A percentile compares a stretch with the other conserved stretches of the same genome.
These are phyloP conservation scores for Channallabes apus DNA, from an alignment of 2,797 vertebrate species.

Conservation along the genomic window DNA sequence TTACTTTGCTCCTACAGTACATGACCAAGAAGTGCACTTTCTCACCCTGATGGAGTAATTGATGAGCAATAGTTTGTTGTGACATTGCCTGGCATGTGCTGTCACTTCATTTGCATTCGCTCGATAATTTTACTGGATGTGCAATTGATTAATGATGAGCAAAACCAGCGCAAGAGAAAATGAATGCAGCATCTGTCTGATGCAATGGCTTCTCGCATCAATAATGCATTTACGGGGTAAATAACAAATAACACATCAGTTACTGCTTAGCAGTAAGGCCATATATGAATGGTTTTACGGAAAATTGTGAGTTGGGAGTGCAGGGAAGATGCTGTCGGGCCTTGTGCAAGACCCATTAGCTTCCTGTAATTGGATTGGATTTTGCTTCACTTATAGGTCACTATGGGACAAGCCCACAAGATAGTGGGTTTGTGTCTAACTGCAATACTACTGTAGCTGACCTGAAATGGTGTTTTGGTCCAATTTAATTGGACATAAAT, in stretches of 20 bases:
- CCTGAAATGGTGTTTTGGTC: neutral
- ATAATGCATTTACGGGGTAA: slow-evolving; percentile 40
- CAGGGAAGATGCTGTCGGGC: neutral
- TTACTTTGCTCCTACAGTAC: neutral
- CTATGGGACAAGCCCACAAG: neutral
- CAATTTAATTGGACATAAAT: neutral
- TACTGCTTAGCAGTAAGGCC: neutral
- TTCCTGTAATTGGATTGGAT: slow-evolving; percentile 13
- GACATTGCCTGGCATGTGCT: slow-evolving; percentile 15
- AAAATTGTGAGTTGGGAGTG: neutral
- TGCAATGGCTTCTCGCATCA: slow-evolving; percentile 31
- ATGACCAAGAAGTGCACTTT: neutral
- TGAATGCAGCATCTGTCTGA: slow-evolving; percentile 36
- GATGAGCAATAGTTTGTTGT: slow-evolving; percentile 16
- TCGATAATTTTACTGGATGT: slow-evolving; percentile 39
- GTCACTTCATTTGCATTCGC: slow-evolving; percentile 35
- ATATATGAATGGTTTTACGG: neutral
- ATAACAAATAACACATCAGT: slow-evolving; percentile 28
- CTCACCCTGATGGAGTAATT: slow-evolving; percentile 22
- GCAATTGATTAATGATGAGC: slow-evolving; percentile 43
- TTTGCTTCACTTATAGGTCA: slow-evolving; percentile 1
- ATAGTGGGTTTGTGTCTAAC: neutral
- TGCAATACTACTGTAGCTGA: neutral
- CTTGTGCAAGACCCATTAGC: neutral
- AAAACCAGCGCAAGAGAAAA: slow-evolving; percentile 18